phyloP scores from a whole-genome alignment of 2,888 invertebrate species.

The Balanococcus diminutus region DNA sequence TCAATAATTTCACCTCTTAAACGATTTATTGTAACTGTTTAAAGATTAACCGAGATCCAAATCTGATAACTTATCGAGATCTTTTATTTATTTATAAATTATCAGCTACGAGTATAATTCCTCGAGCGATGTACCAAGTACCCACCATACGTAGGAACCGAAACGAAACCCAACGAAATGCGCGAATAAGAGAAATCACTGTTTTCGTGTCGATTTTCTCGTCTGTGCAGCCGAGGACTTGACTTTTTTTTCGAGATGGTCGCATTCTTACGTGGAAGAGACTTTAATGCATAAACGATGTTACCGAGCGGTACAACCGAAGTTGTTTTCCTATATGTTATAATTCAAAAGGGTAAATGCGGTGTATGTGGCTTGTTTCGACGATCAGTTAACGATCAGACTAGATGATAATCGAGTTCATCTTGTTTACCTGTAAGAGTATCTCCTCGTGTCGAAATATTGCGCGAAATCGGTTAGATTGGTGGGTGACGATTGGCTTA shows the following conservation, averaged over 20 bases:
- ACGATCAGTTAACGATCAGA: constrained; percentile 9
- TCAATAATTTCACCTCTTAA: constrained; percentile 45
- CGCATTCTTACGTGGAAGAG: background rate
- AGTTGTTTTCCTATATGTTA: constrained; percentile 12
- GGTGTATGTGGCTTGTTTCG: background rate
- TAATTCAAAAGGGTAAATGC: background rate
- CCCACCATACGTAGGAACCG: background rate
- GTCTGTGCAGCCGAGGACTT: background rate
- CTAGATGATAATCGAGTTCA: background rate
- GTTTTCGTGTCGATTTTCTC: constrained; percentile 11
- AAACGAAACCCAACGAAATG: background rate
- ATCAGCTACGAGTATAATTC: constrained; percentile 9
- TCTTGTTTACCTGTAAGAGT: constrained; percentile 1
- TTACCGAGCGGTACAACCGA: background rate
- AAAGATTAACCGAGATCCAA: constrained; percentile 47
- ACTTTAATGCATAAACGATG: constrained; percentile 41
- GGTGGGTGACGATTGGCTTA: background rate
- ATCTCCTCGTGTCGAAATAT: no score
- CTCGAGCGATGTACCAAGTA: background rate
- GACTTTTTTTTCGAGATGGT: background rate
- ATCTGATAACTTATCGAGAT: constrained; percentile 36
- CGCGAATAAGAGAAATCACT: constrained; percentile 34
- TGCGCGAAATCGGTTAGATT: background rate
- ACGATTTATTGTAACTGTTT: constrained; percentile 46
- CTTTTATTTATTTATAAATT: constrained; percentile 28